Base-by-base conservation (phyloP, 2,113 vertebrate species). In the Malurus cyaneus region DNA sequence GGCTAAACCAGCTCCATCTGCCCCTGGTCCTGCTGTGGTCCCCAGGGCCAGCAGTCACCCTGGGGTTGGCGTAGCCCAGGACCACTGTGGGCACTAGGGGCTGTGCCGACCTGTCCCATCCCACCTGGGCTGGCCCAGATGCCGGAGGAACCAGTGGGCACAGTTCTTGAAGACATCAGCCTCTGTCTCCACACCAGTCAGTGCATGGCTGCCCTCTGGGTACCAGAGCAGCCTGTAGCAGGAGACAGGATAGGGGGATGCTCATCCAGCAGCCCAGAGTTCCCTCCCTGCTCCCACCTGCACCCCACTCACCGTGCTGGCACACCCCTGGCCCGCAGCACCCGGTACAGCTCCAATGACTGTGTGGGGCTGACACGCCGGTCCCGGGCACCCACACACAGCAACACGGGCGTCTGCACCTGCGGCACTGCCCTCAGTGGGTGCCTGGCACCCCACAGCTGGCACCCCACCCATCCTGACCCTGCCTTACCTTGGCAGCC, bases 281-380 rank as follows among this genome's bases (percentile, higher is more conserved):
- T 79, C 61, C 57, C 20, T 59, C 36, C 49, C 32, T 1, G 5
- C 61, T 66, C 47, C 41, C 21, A 4, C 9, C 28, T 3, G 4
- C 9, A 17, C 26, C 50, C 26, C 19, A 87, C 97, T 94, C 92
- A 99, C 98, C 96, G 97, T 59, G 94, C 94, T 3, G 97, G 97
- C 73, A 97, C 97, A 2, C 92, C 96, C 76, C 97, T 97, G 97
- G 98, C 98, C 94, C 97, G 97, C 95, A 99, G 95, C 9, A 97
- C 97, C 69, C 97, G 97, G 80, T 98, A 98, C 76, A 98, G 98
- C 96, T 99, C 98, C 94, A 98, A 86, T 0, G 98, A 98, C 86
- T 99, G 98, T 2, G 92, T 98, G 54, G 98, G 98, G 71, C 97
- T 98, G 90, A 99, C 98, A 4, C 98, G 95, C 34, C 93, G 96